phyloP scores from a whole-genome alignment of 1,140 invertebrate species.

The Panagrolaimus sp. region DNA sequence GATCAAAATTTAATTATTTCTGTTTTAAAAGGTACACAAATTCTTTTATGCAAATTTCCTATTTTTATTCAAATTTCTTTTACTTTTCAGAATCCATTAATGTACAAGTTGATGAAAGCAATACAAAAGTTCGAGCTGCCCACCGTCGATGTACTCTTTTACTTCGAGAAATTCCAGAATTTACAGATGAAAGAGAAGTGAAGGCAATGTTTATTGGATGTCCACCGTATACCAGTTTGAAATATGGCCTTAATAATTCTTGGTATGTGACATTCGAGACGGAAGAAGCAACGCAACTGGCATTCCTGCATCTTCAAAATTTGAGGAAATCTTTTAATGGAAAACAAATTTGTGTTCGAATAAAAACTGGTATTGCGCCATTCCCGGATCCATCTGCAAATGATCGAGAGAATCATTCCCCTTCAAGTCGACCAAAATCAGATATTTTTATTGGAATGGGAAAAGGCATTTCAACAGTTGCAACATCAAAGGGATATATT shows the following conservation, averaged over 20 bases:
- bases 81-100: slow-evolving; percentile 74
- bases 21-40: slow-evolving; percentile 75
- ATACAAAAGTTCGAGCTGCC: slow-evolving; percentile 79
- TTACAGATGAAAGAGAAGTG: slow-evolving; percentile 67
- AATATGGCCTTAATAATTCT: slow-evolving; percentile 82
- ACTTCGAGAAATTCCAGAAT: slow-evolving; percentile 73
- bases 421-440: background rate
- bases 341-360: slow-evolving; percentile 53
- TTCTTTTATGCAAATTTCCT: slow-evolving; percentile 71
- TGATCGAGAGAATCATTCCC: slow-evolving; percentile 9
- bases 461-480: slow-evolving; percentile 12
- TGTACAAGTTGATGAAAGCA: slow-evolving; percentile 85
- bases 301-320: slow-evolving; percentile 79
- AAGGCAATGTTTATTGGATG: slow-evolving; percentile 78
- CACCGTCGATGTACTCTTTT: slow-evolving; percentile 85
- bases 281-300: slow-evolving; percentile 82
- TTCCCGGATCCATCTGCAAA: slow-evolving; percentile 14
- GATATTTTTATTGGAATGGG: slow-evolving; percentile 6
- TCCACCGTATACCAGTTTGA: slow-evolving; percentile 69
- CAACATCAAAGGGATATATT: background rate
- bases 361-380: slow-evolving; percentile 51
- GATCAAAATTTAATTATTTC: slow-evolving; percentile 81
- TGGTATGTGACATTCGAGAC: slow-evolving; percentile 88
- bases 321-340: slow-evolving; percentile 68
- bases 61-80: slow-evolving; percentile 69